phyloP scores from a whole-genome alignment of 2,888 invertebrate genomes.

The Drosophila hamatofila region DNA sequence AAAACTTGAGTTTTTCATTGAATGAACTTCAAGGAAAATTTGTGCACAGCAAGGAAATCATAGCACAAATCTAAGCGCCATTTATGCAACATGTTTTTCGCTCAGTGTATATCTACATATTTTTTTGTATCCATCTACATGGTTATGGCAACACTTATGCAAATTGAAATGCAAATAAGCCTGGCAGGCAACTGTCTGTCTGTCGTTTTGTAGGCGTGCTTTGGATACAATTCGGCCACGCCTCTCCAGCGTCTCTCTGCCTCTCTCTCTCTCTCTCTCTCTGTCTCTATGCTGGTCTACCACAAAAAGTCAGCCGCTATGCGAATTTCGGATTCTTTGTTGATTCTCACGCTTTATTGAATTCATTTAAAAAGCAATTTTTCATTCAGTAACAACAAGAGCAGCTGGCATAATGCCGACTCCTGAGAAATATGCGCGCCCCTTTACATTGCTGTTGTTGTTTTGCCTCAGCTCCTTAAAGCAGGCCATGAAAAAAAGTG shows the following conservation, averaged over 20 bases:
- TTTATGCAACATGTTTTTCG: not conserved
- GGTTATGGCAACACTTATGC: slow-evolving; percentile 72
- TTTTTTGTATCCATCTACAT: slow-evolving; percentile 19
- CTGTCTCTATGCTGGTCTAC: not conserved
- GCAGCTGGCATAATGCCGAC: slow-evolving; percentile 27
- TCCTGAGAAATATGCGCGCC: slow-evolving; percentile 14
- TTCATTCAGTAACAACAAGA: slow-evolving; percentile 50
- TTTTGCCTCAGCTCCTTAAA: slow-evolving; percentile 11
- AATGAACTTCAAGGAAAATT: not conserved
- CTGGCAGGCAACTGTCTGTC: slow-evolving; percentile 36
- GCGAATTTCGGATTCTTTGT: slow-evolving; percentile 43
- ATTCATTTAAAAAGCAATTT: slow-evolving; percentile 81
- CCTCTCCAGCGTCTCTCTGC: not conserved
- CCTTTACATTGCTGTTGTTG: not conserved
- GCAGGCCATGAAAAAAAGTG: slow-evolving; percentile 33
- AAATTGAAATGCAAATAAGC: slow-evolving; percentile 80
- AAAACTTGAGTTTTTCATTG: not conserved
- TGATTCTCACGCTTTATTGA: slow-evolving; percentile 73
- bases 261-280: not conserved
- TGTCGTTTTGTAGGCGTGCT: slow-evolving; percentile 8
- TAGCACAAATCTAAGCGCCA: not conserved
- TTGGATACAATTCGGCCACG: slow-evolving; percentile 5
- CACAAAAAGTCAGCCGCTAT: slow-evolving; percentile 33
- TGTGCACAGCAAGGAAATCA: not conserved
- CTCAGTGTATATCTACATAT: slow-evolving; percentile 13